Conservation (phyloP, 2,113 vertebrate species). For the Trochalopteron elliotii region DNA sequence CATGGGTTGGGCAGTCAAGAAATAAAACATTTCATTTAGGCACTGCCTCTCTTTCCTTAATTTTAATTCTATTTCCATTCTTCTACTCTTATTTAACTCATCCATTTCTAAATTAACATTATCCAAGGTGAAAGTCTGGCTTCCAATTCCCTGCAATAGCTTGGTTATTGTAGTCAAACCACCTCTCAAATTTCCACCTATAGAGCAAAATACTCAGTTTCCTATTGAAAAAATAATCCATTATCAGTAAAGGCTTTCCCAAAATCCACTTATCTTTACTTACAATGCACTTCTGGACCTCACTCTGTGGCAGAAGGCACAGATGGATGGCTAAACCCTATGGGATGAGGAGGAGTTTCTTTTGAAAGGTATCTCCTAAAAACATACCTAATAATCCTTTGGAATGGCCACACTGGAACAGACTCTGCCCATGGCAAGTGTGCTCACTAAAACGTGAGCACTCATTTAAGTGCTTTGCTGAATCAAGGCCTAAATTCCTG, state of each 20-base stretch:
- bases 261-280: background rate
- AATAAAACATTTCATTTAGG: background rate
- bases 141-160: background rate
- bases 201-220: background rate
- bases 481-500: conserved; percentile 19
- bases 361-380: background rate
- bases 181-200: background rate
- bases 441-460: background rate
- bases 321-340: background rate
- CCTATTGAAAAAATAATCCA: background rate
- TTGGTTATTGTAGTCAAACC: background rate
- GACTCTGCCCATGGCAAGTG: background rate
- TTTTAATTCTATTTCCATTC: background rate
- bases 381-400: background rate
- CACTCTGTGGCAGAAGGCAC: background rate
- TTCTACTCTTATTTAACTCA: background rate
- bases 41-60: background rate
- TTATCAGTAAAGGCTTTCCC: background rate
- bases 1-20: background rate
- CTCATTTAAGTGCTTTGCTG: background rate
- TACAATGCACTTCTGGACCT: background rate
- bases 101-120: background rate
- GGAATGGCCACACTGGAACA: background rate
- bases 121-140: background rate
- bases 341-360: background rate